Percentiles rank a stretch among this genome's conserved stretches.
phyloP scores from a whole-genome alignment of 2,797 vertebrate genomes.

The Poeciliopsis turneri region DNA sequence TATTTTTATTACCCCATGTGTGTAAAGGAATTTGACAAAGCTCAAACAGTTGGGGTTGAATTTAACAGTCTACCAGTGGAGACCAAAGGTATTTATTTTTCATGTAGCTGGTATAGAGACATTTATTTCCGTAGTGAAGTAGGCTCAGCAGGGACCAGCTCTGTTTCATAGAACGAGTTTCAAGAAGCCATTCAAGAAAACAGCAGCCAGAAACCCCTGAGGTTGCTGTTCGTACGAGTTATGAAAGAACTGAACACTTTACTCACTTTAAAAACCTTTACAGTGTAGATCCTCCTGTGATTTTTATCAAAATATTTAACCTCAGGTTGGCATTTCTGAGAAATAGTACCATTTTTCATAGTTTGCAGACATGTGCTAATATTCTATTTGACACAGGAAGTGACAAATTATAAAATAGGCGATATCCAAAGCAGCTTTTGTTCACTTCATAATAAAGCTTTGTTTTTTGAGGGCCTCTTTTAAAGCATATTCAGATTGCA shows the following conservation, averaged over 20 bases:
- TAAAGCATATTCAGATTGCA: too few relatives aligned
- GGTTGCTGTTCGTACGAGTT: not conserved
- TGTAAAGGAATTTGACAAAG: not conserved
- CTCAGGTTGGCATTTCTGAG: not conserved
- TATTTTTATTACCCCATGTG: not conserved
- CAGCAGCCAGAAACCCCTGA: not conserved
- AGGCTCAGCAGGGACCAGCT: not conserved
- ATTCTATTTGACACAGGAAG: not conserved
- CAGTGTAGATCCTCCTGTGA: not conserved
- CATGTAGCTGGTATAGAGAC: not conserved
- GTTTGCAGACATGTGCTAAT: not conserved
- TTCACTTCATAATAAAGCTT: not conserved
- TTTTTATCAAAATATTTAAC: not conserved
- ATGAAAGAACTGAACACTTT: not conserved
- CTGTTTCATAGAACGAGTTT: not conserved
- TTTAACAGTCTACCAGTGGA: not conserved
- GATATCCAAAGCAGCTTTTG: not conserved
- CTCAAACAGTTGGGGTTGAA: not conserved
- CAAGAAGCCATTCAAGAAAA: conserved; percentile 1
- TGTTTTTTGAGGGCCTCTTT: not conserved
- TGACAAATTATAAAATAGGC: not conserved
- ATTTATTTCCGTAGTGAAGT: not conserved
- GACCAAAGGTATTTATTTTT: not conserved
- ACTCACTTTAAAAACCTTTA: not conserved
- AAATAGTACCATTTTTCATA: not conserved